These are phyloP conservation scores for Neosalanx taihuensis DNA, from an alignment of 2,797 vertebrate genomes.

Conservation along the genomic window DNA sequence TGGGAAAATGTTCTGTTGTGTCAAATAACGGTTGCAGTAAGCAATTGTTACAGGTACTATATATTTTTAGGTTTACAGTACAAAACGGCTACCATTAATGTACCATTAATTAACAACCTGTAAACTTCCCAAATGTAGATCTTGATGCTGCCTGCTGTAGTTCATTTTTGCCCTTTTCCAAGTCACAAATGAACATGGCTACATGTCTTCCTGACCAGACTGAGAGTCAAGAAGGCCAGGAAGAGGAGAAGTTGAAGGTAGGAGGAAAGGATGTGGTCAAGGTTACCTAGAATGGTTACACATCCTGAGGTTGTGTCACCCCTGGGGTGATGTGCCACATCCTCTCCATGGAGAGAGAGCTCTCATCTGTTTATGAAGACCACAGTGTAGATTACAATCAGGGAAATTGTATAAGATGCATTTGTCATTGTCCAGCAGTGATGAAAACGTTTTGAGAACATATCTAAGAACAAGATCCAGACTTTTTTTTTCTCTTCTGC, in stretches of 20 bases:
- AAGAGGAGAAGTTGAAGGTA: constrained; percentile 26
- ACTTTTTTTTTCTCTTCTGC: not conserved
- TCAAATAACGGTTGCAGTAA: no score
- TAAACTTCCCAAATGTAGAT: no score
- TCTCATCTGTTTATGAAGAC: not conserved
- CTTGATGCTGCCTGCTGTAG: not conserved
- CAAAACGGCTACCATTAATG: no score
- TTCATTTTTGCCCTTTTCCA: not conserved
- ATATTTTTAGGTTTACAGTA: no score
- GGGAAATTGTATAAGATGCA: not conserved
- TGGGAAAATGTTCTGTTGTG: no score
- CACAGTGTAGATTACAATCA: not conserved
- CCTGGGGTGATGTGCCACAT: constrained; percentile 35
- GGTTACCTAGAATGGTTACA: constrained; percentile 44
- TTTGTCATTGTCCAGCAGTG: not conserved
- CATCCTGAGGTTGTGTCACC: constrained; percentile 52
- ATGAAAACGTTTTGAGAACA: not conserved
- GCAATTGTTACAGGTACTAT: no score
- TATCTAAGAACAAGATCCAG: not conserved
- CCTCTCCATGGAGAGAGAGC: constrained; percentile 35
- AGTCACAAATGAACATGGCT: not conserved
- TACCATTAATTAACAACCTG: no score
- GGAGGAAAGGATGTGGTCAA: constrained; percentile 44
- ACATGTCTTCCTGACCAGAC: not conserved
- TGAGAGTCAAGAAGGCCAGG: not conserved